Evolutionary conservation across 2,797 vertebrate species (phyloP), one percentile per base, ranked within the genome.

Genomic region (Distichodus sexfasciatus): DNA sequence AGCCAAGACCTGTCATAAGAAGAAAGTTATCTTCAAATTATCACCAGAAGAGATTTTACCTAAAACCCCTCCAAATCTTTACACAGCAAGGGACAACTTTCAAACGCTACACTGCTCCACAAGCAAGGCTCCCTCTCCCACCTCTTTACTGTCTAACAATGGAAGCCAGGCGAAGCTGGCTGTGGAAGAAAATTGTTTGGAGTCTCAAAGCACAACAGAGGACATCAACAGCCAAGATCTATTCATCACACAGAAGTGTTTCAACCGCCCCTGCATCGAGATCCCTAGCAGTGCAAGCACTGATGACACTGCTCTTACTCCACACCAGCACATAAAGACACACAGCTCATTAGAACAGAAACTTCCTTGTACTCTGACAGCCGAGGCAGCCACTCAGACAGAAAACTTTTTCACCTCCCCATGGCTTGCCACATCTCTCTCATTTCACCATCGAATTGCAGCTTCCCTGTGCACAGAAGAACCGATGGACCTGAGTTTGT

Each of bases 191-290:
- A 55, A 66, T 10, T 24, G 23, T 21, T n/a, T 15, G 0, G 77
- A 83, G 28, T 87, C 82, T 10, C 86, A 85, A 28, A 48, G 58
- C 35, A 71, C 70, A 36, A 72, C 62, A 3, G 88, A 91, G 1
- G 83, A 88, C 1, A 14, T 81, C 0, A 82, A 87, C 82, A 93
- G 92, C 72, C 90, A 93, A 75, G 92, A 93, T 60, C 81, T 93
- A 33, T 93, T 93, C 11, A 91, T 93, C 66, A 93, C 91, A 6
- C 92, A 92, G 78, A 92, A 90, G 75, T 87, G 31, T 0, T 92
- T 90, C 78, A 75, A 79, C 24, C 41, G 66, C 0, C 58, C 80
- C 1, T 69, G 80, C 2, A 33, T 69, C 0, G 71, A 86, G 1
- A 11, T 78, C 0, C 90, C 85, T 36, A 81, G 87, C 76, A 60